Evolutionary conservation across 2,888 invertebrate species (phyloP), one percentile per base, ranked within the genome.

Genomic region (Clivina fossor): DNA sequence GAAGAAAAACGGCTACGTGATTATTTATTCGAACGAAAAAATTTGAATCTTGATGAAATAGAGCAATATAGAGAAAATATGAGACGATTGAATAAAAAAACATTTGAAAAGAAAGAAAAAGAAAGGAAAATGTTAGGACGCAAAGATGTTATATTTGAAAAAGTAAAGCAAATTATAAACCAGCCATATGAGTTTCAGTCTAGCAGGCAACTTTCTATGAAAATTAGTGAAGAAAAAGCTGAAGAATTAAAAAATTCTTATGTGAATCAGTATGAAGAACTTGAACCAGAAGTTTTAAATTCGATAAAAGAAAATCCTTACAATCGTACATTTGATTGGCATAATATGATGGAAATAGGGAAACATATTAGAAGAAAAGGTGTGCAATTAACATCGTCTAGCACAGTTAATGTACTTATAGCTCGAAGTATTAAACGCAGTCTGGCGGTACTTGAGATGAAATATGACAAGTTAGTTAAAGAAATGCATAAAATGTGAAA

Each of bases 1-100:
- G 83, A 86, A 65, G 76, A 84, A 43, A 80, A 81, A 61, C 78
- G 85, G 1, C 83, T 88, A 67, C 78, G 83, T 71, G 69, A 77
- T 68, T 74, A 83, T 58, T 77, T 88, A 65, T 71, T 85, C 20
- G 78, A 79, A 4, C 84, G 83, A 60, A 85, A 85, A 63, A 78
- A 81, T 61, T 75, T 85, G 28, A 80, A 82, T 50, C 77, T 78
- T 60, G 79, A 80, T 22, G 79, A 82, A 58, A 66, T 85, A 8
- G 78, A 81, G 59, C 80, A 77, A 63, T 77, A 82, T 35, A 80
- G 82, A 59, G 80, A 79, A 30, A 30, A 30, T 4, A 9, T 11
- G 4, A 2, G 30, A 4, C 30, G 4, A 30, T 11, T 30, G 30
- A 30, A 30, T 30, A 2, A 7, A 33, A 1, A 16, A 72, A 62